Percentiles rank a stretch among this genome's conserved stretches.
Evolutionary conservation across 2,888 invertebrate species (phyloP).

Genomic region (Mechanitis messenoides): DNA sequence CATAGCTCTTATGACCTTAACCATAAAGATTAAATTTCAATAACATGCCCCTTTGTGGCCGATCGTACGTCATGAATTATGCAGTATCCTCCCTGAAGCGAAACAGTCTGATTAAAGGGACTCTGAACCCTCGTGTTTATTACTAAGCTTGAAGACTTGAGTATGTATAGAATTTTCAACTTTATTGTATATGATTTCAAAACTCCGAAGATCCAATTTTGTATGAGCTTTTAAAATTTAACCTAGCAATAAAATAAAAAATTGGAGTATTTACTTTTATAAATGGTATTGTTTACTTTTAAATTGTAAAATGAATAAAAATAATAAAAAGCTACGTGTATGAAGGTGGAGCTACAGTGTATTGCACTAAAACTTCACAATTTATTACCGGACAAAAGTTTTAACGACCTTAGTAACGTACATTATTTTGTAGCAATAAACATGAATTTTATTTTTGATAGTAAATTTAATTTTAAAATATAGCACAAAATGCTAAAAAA

Average conservation of each 20-base stretch:
- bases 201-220: constrained; percentile 7
- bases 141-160: constrained; percentile 21
- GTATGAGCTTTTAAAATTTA: constrained; percentile 9
- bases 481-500: no score
- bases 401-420: background rate
- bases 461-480: no score
- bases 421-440: constrained; percentile 3
- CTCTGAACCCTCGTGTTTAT: constrained; percentile 30
- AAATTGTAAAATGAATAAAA: constrained; percentile 15
- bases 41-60: constrained; percentile 20
- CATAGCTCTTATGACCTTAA: constrained; percentile 7
- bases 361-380: no score
- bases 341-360: background rate
- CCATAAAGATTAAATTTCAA: constrained; percentile 19
- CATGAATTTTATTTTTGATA: background rate
- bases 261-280: constrained; percentile 18
- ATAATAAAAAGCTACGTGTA: constrained; percentile 10
- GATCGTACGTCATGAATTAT: constrained; percentile 45
- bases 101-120: constrained; percentile 40
- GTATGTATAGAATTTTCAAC: constrained; percentile 22
- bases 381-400: background rate
- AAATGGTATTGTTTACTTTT: constrained; percentile 15
- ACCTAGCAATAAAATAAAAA: constrained; percentile 17
- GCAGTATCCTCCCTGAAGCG: constrained; percentile 35
- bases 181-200: constrained; percentile 11